Conservation (phyloP, 2,888 invertebrate species). For the Druceiella hillmani region DNA sequence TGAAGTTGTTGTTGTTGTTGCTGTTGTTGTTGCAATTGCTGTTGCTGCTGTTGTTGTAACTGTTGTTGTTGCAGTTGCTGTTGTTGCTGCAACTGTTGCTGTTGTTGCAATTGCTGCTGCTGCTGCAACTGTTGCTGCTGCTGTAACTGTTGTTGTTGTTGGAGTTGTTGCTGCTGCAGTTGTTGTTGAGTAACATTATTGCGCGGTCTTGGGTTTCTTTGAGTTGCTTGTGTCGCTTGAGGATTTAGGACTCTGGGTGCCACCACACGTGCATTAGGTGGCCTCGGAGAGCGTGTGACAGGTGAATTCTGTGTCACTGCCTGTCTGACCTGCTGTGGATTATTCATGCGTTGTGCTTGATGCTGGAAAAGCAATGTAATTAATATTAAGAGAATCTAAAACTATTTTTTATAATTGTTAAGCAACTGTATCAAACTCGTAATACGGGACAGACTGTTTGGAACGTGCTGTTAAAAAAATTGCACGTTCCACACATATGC, state of each 20-base stretch:
- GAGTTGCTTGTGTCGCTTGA: constrained; percentile 9
- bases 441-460: no score
- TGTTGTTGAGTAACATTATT: constrained; percentile 35
- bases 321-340: no score
- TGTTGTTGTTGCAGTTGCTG: constrained; percentile 33
- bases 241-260: constrained; percentile 8
- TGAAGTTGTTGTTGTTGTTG: constrained; percentile 36
- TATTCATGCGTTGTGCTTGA: no score
- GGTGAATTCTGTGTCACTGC: no score
- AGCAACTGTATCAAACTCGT: no score
- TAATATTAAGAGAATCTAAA: no score
- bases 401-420: no score
- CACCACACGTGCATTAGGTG: neutral
- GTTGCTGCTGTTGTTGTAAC: constrained; percentile 32
- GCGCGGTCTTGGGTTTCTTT: constrained; percentile 7
- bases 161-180: constrained; percentile 30
- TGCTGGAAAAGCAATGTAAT: no score
- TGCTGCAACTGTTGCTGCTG: constrained; percentile 24
- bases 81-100: constrained; percentile 32
- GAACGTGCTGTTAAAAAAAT: no score
- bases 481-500: no score
- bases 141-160: constrained; percentile 11
- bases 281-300: neutral
- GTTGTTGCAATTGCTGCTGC: constrained; percentile 30
- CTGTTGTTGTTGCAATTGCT: constrained; percentile 36